Base-by-base conservation (phyloP, 1,140 invertebrate genomes). In the Galendromus occidentalis region DNA sequence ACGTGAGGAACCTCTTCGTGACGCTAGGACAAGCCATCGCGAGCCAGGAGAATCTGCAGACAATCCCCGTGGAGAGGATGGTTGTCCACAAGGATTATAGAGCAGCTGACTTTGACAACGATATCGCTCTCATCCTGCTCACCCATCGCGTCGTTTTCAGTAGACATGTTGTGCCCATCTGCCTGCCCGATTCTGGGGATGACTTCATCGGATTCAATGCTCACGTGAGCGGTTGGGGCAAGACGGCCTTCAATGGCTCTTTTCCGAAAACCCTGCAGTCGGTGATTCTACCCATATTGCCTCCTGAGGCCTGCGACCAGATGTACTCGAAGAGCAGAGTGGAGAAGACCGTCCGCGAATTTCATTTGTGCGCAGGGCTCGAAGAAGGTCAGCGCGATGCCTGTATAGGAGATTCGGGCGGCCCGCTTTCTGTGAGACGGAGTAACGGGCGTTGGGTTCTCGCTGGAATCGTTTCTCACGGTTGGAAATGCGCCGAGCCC, bases 381-480 rank as follows among this genome's bases (percentile, higher is more conserved):
- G 84, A 86, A 22, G 87, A 87, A 70, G 91, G 91, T 6, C 85
- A 88, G 70, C 88, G 88, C 74, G 91, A 95, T 33, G 14, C 51
- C 25, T 59, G 51, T 33, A 22, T 20, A 59, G 75, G 76, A 5
- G 91, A 96, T 79, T 91, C 88, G 70, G 91, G 91, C 6, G 91
- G 91, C 30, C 91, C 91, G 0, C 73, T 95, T 65, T 86, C 91
- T 39, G 78, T 92, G 20, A 85, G 87, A 73, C 77, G 86, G 66
- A 78, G 82, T 0, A 86, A 91, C 70, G 88, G 88, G 14, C 81
- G 84, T 66, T 96, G 90, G 84, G 83, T 89, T 67, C 77, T 96
- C 4, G 87, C 87, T 1, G 92, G 91, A 12, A 92, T 91, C 0
- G 90, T 95, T 0, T 94, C 91, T 4, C 92, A 95, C 75, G 92